A percentile compares a stretch with the other conserved stretches of the same genome.
These are phyloP conservation scores for Polyommatus iphigenia DNA, from an alignment of 2,888 invertebrate genomes.

Conservation along the genomic window DNA sequence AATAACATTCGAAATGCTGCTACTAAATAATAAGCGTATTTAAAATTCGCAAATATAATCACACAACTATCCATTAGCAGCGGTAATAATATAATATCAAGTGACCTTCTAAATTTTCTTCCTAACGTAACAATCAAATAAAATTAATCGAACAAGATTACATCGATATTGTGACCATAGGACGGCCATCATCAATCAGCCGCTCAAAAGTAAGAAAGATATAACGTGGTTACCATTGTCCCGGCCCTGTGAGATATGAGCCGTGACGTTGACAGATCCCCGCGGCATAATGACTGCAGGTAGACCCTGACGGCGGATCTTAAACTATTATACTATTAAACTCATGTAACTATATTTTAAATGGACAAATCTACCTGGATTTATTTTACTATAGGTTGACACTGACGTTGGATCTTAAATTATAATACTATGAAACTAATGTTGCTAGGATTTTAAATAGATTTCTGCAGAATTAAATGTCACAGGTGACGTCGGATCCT, in stretches of 20 bases:
- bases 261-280: constrained; percentile 65
- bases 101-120: neutral
- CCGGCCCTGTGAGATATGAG: constrained; percentile 73
- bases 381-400: neutral
- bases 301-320: neutral
- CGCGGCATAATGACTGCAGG: constrained; percentile 41
- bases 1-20: too few relatives aligned
- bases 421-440: too few relatives aligned
- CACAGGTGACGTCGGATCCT: too few relatives aligned
- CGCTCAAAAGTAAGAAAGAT: constrained; percentile 67
- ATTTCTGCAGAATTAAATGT: too few relatives aligned
- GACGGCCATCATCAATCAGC: constrained; percentile 62
- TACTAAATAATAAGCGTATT: too few relatives aligned
- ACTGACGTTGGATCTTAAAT: too few relatives aligned
- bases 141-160: constrained; percentile 7
- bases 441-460: too few relatives aligned
- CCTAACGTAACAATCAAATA: neutral
- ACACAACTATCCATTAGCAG: too few relatives aligned
- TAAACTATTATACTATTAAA: neutral
- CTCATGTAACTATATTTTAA: neutral
- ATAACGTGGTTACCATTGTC: constrained; percentile 78
- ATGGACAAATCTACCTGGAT: neutral
- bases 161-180: constrained; percentile 10
- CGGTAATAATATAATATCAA: too few relatives aligned
- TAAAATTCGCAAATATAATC: too few relatives aligned